A percentile compares a stretch with the other conserved stretches of the same genome.
These are phyloP conservation scores for Eurystomus glaucurus DNA, from an alignment of 2,797 vertebrate genomes.

Conservation along the genomic window DNA sequence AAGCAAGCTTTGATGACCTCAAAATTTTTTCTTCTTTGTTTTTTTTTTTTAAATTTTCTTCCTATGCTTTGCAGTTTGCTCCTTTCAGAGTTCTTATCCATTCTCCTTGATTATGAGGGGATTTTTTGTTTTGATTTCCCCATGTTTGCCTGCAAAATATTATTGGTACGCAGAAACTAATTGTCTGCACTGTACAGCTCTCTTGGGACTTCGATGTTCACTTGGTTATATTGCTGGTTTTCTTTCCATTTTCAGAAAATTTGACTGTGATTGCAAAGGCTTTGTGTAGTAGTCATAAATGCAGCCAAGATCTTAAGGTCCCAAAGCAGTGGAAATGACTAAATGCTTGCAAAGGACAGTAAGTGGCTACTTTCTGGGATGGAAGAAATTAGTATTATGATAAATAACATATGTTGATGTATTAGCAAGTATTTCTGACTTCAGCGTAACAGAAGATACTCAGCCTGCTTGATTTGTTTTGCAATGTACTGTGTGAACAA, in stretches of 20 bases:
- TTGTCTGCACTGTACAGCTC: slow-evolving; percentile 16
- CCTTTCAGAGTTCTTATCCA: not conserved
- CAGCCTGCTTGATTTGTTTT: not conserved
- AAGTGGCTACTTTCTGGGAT: slow-evolving; percentile 33
- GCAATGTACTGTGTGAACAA: not conserved
- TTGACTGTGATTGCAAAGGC: slow-evolving; percentile 38
- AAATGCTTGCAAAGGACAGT: slow-evolving; percentile 13
- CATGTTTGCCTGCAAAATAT: slow-evolving; percentile 17
- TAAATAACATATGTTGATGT: not conserved
- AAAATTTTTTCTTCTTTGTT: not conserved
- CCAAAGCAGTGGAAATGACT: slow-evolving; percentile 27
- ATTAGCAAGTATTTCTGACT: slow-evolving; percentile 16
- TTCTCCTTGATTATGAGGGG: not conserved
- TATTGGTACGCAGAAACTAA: slow-evolving; percentile 49
- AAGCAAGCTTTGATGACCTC: not conserved
- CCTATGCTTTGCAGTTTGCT: not conserved
- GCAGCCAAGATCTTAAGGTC: not conserved
- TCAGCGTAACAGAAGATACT: not conserved
- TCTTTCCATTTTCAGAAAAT: slow-evolving; percentile 13
- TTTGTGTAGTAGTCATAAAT: slow-evolving; percentile 43
- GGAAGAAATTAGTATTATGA: not conserved
- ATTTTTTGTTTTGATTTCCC: not conserved
- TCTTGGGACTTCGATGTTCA: slow-evolving; percentile 11
- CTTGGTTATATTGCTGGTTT: not conserved
- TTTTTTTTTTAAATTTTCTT: not conserved